These are phyloP conservation scores for Argyresthia albistria DNA, from an alignment of 2,888 invertebrate genomes.

Conservation along the genomic window DNA sequence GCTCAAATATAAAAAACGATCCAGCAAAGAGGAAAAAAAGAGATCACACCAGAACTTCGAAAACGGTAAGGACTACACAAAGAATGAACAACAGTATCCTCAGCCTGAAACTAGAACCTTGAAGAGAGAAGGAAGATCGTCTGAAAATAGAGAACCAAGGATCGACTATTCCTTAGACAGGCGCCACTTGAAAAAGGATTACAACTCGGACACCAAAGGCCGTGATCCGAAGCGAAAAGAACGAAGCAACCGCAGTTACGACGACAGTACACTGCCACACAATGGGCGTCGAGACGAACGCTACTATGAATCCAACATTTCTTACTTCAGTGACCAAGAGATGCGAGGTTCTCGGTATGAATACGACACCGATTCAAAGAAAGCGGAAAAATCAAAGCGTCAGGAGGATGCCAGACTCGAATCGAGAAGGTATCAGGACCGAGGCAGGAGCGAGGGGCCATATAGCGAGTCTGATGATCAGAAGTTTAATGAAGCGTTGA, in stretches of 20 bases:
- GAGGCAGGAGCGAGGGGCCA: conserved; percentile 46
- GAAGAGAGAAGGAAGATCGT: conserved; percentile 45
- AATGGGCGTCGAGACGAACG: conserved; percentile 56
- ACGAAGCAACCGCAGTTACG: conserved; percentile 52
- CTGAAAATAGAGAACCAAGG: conserved; percentile 48
- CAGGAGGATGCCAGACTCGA: conserved; percentile 63
- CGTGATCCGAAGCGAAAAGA: conserved; percentile 40
- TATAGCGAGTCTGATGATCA: conserved; percentile 70
- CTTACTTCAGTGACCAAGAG: conserved; percentile 60
- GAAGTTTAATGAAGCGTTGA: conserved; percentile 66
- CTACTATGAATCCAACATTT: conserved; percentile 60
- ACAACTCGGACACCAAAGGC: conserved; percentile 35
- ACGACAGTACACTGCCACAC: conserved; percentile 55
- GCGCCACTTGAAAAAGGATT: conserved; percentile 49
- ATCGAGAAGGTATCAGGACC: conserved; percentile 49
- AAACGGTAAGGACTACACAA: conserved; percentile 35
- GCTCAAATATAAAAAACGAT: conserved; percentile 56
- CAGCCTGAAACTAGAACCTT: conserved; percentile 48
- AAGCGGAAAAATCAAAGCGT: conserved; percentile 64
- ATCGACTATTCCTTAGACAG: conserved; percentile 62
- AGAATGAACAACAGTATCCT: conserved; percentile 43
- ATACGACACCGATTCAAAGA: conserved; percentile 67
- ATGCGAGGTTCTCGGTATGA: conserved; percentile 53
- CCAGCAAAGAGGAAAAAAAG: conserved; percentile 52
- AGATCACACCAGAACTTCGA: conserved; percentile 37